Conservation (phyloP, 2,888 invertebrate genomes). For the Thumatha senex region DNA sequence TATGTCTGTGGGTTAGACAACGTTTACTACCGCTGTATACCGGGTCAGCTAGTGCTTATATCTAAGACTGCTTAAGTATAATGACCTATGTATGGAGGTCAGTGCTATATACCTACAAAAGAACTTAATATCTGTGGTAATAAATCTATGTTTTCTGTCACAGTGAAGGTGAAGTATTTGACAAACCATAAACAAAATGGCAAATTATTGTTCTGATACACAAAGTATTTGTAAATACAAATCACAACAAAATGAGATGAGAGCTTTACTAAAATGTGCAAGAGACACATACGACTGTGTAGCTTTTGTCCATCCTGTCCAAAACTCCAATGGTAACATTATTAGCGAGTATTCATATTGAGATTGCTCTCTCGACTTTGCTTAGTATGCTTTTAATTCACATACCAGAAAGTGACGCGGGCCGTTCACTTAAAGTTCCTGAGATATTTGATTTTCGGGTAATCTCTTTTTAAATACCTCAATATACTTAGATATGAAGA, state of each 20-base stretch:
- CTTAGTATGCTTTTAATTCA: not conserved
- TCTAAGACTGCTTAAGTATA: too few species aligned
- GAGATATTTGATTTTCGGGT: constrained; percentile 1
- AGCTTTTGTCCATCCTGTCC: not conserved
- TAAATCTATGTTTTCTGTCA: not conserved
- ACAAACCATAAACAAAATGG: not conserved
- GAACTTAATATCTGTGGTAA: not conserved
- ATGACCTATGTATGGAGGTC: too few species aligned
- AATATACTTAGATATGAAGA: not conserved
- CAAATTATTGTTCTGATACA: not conserved
- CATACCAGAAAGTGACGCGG: not conserved
- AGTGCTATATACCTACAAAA: too few species aligned
- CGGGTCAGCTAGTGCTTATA: too few species aligned
- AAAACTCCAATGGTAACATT: constrained; percentile 1
- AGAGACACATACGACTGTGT: not conserved
- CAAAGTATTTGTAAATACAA: not conserved
- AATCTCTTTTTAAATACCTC: not conserved
- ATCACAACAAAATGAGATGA: not conserved
- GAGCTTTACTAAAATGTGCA: not conserved
- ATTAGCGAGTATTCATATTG: not conserved
- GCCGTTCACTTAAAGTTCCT: not conserved
- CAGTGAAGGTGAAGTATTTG: not conserved
- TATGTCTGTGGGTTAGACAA: too few species aligned
- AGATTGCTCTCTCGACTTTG: not conserved
- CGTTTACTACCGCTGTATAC: too few species aligned